These are phyloP conservation scores for Nasalis larvatus DNA, from an alignment of 2,113 vertebrate genomes.

Conservation along the genomic window DNA sequence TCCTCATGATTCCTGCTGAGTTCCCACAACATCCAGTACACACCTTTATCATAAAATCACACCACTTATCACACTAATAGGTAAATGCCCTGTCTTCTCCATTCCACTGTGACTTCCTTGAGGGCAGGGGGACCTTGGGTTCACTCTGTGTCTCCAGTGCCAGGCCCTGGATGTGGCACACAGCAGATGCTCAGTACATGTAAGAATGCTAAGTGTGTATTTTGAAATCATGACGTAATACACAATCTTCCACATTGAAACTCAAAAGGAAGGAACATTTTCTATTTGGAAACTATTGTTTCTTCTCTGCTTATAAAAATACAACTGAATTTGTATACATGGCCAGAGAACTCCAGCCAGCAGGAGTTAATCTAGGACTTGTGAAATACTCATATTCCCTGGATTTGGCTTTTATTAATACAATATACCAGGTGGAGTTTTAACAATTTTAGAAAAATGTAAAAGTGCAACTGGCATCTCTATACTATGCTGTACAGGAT, in stretches of 20 bases:
- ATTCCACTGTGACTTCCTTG: background rate
- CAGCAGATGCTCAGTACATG: background rate
- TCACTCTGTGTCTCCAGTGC: background rate
- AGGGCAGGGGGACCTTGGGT: background rate
- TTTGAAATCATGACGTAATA: background rate
- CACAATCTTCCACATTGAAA: background rate
- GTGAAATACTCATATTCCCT: background rate
- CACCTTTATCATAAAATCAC: constrained; percentile 7
- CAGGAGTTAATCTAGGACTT: background rate
- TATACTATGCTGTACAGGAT: background rate
- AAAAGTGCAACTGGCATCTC: background rate
- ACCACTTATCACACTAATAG: background rate
- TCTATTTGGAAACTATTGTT: background rate
- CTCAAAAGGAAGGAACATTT: background rate
- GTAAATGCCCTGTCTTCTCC: background rate
- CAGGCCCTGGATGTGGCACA: background rate
- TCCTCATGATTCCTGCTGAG: background rate
- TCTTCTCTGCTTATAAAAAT: background rate
- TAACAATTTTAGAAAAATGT: background rate
- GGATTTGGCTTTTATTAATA: background rate
- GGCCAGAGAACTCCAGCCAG: background rate
- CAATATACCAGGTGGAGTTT: background rate
- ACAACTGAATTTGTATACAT: background rate
- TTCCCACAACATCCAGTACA: constrained; percentile 1
- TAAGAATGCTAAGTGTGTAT: background rate